A percentile compares a stretch with the other conserved stretches of the same genome.
Conservation (phyloP, 2,888 invertebrate genomes). For the Acanthosepion pharaonis region DNA sequence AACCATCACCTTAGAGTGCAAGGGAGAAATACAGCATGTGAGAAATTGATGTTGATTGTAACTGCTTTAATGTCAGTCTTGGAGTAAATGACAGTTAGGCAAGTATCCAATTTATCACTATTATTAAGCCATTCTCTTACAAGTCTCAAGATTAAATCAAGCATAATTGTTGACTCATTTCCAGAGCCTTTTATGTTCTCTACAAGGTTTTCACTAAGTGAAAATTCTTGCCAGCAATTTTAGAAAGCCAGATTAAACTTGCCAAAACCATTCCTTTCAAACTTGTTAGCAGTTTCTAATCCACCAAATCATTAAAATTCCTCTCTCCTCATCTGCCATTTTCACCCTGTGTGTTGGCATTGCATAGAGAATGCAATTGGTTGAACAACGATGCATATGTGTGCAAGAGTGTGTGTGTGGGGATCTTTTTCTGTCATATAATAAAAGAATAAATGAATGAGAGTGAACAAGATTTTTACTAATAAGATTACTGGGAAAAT, state of each 20-base stretch:
- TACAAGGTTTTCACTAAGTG: background rate
- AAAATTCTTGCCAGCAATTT: background rate
- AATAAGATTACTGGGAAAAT: too few relatives aligned
- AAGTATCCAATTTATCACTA: background rate
- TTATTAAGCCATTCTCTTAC: background rate
- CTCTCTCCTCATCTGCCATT: background rate
- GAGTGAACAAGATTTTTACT: too few relatives aligned
- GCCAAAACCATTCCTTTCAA: background rate
- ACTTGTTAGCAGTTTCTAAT: background rate
- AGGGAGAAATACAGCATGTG: background rate
- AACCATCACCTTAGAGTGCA: background rate
- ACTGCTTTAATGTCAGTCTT: background rate
- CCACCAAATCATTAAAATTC: background rate
- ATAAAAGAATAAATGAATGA: too few relatives aligned
- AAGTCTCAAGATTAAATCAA: background rate
- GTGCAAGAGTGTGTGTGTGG: too few relatives aligned
- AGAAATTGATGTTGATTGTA: background rate
- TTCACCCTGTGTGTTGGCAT: background rate
- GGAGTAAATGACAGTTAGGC: background rate
- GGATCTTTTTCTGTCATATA: too few relatives aligned
- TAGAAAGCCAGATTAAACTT: conserved; percentile 33
- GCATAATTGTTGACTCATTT: background rate
- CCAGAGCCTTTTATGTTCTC: background rate
- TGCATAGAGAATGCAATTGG: background rate
- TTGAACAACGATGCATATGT: background rate